These are phyloP conservation scores for Alsophila aescularia DNA, from an alignment of 2,888 invertebrate species.

Conservation along the genomic window DNA sequence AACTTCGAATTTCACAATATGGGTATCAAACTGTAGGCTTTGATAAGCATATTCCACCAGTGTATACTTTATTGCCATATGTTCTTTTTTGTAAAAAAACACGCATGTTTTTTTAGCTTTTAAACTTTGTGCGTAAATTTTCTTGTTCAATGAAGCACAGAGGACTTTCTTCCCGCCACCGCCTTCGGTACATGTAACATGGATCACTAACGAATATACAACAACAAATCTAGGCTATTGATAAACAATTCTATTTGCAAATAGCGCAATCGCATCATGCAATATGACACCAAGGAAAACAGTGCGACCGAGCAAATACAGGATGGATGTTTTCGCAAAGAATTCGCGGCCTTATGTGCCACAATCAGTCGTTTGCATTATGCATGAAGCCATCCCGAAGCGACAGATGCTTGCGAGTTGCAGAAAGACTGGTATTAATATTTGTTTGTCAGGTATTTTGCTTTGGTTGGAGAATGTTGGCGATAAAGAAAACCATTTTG, in stretches of 20 bases:
- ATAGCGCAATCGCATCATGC: constrained; percentile 39
- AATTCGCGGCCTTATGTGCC: constrained; percentile 63
- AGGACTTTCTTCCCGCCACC: no score
- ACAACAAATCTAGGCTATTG: background rate
- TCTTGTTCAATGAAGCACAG: no score
- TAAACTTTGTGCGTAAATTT: no score
- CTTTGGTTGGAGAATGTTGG: constrained; percentile 34
- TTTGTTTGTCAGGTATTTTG: constrained; percentile 62
- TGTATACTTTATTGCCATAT: no score
- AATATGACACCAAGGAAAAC: constrained; percentile 44
- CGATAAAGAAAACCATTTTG: background rate
- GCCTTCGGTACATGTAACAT: no score
- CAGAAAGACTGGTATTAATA: constrained; percentile 59
- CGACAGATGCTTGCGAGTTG: constrained; percentile 66
- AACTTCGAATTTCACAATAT: no score
- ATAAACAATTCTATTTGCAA: constrained; percentile 39
- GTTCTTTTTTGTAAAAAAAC: no score
- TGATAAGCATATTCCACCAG: no score
- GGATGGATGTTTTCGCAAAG: constrained; percentile 70
- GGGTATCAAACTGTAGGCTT: no score
- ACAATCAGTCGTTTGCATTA: constrained; percentile 80
- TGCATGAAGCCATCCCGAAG: constrained; percentile 75
- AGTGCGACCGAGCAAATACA: constrained; percentile 57
- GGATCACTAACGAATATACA: no score
- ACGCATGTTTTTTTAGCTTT: no score